These are phyloP conservation scores for Struthidea cinerea DNA, from an alignment of 2,113 vertebrate genomes.

Conservation along the genomic window DNA sequence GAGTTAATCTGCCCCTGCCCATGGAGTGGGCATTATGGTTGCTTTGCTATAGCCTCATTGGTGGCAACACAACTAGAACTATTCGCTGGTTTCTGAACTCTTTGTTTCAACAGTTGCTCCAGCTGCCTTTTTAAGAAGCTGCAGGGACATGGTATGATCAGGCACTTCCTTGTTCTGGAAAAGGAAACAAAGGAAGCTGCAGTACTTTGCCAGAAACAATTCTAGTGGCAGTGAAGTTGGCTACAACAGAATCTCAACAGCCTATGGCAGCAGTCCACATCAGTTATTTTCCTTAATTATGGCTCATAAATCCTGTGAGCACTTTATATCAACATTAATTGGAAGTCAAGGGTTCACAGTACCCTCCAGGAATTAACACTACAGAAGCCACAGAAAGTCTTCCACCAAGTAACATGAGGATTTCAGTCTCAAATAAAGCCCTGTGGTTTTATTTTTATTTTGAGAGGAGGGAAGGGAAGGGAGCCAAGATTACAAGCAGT, in stretches of 20 bases:
- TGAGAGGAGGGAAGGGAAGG: not conserved
- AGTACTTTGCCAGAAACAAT: not conserved
- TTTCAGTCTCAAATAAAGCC: not conserved
- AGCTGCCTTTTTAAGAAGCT: not conserved
- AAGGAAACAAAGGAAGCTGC: not conserved
- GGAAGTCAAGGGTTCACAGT: not conserved
- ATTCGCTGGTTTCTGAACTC: not conserved
- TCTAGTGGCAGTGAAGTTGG: not conserved
- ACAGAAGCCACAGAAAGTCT: not conserved
- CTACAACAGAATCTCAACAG: not conserved
- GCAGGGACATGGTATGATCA: rapidly evolving
- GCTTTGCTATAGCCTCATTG: not conserved
- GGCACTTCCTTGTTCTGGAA: not conserved
- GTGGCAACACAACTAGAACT: not conserved
- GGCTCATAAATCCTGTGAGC: not conserved
- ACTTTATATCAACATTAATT: not conserved
- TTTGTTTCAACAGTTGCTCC: not conserved
- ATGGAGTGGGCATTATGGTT: not conserved
- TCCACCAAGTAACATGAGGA: not conserved
- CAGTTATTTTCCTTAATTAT: not conserved
- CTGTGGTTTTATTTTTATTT: not conserved
- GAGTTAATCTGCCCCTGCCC: not conserved
- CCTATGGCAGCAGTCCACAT: not conserved
- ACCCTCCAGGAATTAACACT: not conserved
- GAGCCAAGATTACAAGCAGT: not conserved